Percentiles rank a stretch among this genome's conserved stretches.
These are phyloP conservation scores for Blennius ocellaris DNA, from an alignment of 2,113 vertebrate genomes.

Conservation along the genomic window DNA sequence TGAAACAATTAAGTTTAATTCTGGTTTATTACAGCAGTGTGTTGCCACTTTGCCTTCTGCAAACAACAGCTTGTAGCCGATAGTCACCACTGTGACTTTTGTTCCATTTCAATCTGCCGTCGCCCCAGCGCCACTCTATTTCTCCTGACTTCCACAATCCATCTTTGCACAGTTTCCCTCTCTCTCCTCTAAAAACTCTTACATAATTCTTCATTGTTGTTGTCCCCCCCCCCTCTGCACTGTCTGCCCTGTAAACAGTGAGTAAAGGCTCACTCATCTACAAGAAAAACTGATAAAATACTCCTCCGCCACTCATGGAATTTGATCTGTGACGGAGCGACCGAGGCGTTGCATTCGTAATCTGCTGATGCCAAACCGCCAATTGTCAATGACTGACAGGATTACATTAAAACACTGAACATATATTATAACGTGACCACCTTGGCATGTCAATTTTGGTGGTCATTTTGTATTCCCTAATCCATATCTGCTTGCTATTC, in stretches of 20 bases:
- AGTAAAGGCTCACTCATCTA: conserved; percentile 39
- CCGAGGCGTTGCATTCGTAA: conserved; percentile 45
- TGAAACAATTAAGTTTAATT: conserved; percentile 21
- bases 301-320: conserved; percentile 54
- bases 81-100: conserved; percentile 23
- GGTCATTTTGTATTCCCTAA: conserved; percentile 57
- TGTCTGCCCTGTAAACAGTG: conserved; percentile 24
- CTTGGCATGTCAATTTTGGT: conserved; percentile 49
- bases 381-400: conserved; percentile 55
- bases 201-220: conserved; percentile 21
- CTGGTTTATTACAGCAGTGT: conserved; percentile 1
- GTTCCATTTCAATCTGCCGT: conserved; percentile 31
- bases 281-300: conserved; percentile 52
- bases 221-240: neutral
- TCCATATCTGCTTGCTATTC: conserved; percentile 64
- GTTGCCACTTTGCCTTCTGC: conserved; percentile 8
- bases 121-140: conserved; percentile 18
- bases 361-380: conserved; percentile 49
- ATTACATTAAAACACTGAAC: conserved; percentile 48
- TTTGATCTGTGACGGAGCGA: conserved; percentile 43
- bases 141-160: conserved; percentile 15
- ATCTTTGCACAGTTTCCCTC: conserved; percentile 12
- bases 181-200: conserved; percentile 21
- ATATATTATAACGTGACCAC: conserved; percentile 56
- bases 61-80: conserved; percentile 20